Evolutionary conservation across 2,797 vertebrate species (phyloP).

Genomic region (Chelidonichthys spinosus): DNA sequence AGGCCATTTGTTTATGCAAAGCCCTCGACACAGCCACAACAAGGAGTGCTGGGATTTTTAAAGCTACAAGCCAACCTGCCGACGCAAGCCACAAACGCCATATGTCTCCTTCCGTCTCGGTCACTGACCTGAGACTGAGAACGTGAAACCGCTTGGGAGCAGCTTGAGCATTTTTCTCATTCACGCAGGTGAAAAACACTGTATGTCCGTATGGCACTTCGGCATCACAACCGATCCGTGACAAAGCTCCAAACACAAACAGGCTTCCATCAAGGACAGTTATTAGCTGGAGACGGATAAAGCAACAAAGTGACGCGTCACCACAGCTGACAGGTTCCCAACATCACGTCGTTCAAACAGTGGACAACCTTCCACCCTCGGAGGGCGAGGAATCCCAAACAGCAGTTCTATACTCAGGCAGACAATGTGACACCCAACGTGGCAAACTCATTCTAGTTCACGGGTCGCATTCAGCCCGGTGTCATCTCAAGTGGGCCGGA

Average conservation of each 20-base stretch:
- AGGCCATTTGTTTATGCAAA: slow-evolving; percentile 67
- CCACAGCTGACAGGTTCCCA: neutral
- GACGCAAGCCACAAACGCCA: slow-evolving; percentile 51
- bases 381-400: neutral
- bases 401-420: neutral
- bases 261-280: neutral
- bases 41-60: slow-evolving; percentile 47
- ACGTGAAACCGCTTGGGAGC: slow-evolving; percentile 30
- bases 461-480: too few relatives aligned
- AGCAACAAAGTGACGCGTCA: neutral
- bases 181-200: neutral
- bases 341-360: neutral
- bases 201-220: neutral
- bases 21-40: slow-evolving; percentile 6
- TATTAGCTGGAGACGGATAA: neutral
- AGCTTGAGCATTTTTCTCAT: slow-evolving; percentile 21
- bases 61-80: slow-evolving; percentile 43
- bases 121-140: slow-evolving; percentile 36
- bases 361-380: neutral
- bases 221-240: neutral
- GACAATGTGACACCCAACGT: neutral
- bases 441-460: too few relatives aligned
- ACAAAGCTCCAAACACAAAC: neutral
- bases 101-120: slow-evolving; percentile 60
- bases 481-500: too few relatives aligned